Evolutionary conservation across 2,113 vertebrate genomes (phyloP).

Genomic region (Pseudopodoces humilis): DNA sequence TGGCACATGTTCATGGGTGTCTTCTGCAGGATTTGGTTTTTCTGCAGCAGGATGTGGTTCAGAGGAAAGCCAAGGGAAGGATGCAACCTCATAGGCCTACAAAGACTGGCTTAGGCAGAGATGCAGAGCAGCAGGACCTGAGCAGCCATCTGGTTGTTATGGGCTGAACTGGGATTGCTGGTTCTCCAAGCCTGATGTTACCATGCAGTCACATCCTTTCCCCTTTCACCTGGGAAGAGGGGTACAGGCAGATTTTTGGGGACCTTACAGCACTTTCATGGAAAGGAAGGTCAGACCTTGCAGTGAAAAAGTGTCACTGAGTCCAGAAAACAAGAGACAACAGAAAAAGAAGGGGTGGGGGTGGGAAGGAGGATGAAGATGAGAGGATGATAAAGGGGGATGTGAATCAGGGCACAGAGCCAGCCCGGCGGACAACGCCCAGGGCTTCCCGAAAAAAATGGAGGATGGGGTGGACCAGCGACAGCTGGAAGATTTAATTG

Average conservation of each 20-base stretch:
- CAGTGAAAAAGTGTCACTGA: background rate
- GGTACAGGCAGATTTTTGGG: background rate
- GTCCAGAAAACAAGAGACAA: background rate
- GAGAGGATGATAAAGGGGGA: background rate
- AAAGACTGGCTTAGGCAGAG: background rate
- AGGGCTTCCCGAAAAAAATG: conserved; percentile 34
- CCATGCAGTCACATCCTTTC: background rate
- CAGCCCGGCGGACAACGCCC: background rate
- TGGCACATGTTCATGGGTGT: background rate
- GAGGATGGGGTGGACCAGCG: conserved; percentile 64
- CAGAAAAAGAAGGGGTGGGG: background rate
- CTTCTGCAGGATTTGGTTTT: background rate
- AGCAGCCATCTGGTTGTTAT: background rate
- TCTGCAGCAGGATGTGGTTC: background rate
- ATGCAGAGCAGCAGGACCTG: background rate
- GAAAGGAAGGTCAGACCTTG: background rate
- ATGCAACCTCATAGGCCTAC: background rate
- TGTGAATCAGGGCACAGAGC: background rate
- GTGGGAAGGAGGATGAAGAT: background rate
- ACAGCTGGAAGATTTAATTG: conserved; percentile 83
- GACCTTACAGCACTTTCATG: background rate
- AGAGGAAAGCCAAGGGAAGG: background rate
- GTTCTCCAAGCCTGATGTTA: background rate
- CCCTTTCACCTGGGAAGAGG: background rate
- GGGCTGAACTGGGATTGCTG: background rate